Evolutionary conservation across 2,797 vertebrate species (phyloP), one percentile per base, ranked within the genome.

Genomic region (Heteromormyrus szaboi): DNA sequence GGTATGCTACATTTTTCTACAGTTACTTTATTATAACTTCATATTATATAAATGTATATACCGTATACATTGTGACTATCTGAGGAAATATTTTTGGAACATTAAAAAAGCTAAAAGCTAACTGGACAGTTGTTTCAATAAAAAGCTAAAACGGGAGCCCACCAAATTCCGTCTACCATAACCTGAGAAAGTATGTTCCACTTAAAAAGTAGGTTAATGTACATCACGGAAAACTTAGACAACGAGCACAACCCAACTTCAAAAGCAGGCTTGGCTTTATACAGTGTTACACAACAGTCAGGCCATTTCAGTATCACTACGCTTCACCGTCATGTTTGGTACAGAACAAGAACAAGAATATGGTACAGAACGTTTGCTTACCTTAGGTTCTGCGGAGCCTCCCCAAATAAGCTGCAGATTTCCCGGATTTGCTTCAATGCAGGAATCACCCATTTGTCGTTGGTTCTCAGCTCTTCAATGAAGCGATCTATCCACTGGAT

Each of bases 401-500:
- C 99, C 92, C 98, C 98, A 95, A 99, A 99, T 92, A 99, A 97
- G 95, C 98, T 99, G 95, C 99, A 99, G 92, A 99, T 99, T 96
- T 99, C 99, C 95, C 98, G 96, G 91, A 99, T 99, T 93, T 99
- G 99, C 94, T 99, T 99, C 94, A 99, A 94, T 90, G 99, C 99
- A 91, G 99, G 99, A 92, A 99, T 99, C 91, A 99, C 99, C 99
- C 99, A 99, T 93, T 99, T 99, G 93, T 99, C 98, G 93, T 99
- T 99, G 93, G 99, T 99, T 93, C 98, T 97, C 93, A 99, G 96
- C 90, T 99, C 99, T 95, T 99, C 99, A 96, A 99, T 99, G 95
- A 99, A 99, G 88, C 98, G 97, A 95, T 99, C 98, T 93, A 99
- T 99, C 99, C 99, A 99, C 90, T 99, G 99, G 92, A 99, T 99